Evolutionary conservation across 2,113 vertebrate genomes (phyloP), one percentile per base, ranked within the genome.

Genomic region (Neopipo cinnamomea): DNA sequence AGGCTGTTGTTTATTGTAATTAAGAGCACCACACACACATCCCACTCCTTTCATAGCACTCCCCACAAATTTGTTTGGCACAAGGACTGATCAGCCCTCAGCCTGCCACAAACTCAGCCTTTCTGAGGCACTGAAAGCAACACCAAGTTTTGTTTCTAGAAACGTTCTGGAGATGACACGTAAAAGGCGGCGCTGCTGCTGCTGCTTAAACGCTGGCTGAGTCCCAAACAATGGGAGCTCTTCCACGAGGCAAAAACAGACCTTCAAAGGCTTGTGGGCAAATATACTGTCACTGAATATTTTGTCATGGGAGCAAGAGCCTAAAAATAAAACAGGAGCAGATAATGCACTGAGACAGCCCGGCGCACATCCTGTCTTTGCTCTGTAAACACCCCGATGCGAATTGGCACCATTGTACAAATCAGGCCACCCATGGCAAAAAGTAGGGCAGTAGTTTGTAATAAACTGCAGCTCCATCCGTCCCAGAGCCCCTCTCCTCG

Each of bases 341-440:
- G 97, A 61, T 88, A 90, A 96, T 84, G 89, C 85, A 50, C n/a
- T 18, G 91, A 46, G 92, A 96, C 92, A 95, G 95, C 28, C 15
- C 52, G 1, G 94, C 33, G 11, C 73, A 91, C 92, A 95, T 91
- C 93, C 91, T 94, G 94, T 13, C 95, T 47, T n/a, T 2, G 3
- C 89, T 84, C 92, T 88, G 90, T 44, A 75, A 89, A 92, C 89
- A 93, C 63, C 87, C 11, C 73, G 0, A 23, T 42, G 80, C 0
- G 41, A 78, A 18, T 2, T 39, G 66, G 65, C 92, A 88, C 75
- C 14, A 23, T 5, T 68, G 89, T 35, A 20, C 91, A 67, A 49
- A 88, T 19, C 94, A 93, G 91, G 92, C 92, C 81, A 91, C 63
- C 93, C 85, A 50, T 5, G 15, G 24, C 59, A 20, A 27, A 73